Base-by-base conservation (phyloP, 1,140 invertebrate species). In the Archivesica marissinica region DNA sequence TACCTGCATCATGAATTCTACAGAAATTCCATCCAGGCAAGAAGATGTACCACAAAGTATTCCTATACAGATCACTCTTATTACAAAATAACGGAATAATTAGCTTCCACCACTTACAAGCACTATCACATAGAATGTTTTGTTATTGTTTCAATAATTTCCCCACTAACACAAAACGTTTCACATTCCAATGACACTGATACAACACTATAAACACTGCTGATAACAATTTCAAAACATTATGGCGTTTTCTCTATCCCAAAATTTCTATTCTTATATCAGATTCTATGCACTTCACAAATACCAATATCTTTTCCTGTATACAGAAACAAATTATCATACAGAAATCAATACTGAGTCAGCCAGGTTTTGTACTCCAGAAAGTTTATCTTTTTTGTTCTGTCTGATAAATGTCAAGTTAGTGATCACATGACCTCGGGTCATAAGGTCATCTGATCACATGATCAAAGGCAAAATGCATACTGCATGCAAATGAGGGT, bases 331-430 rank as follows among this genome's bases (percentile, higher is more conserved):
- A n/a, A n/a, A n/a, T n/a, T n/a, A n/a, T n/a, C n/a, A n/a, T n/a
- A 52, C 23, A 64, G 59, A 64, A 64, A 64, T 64, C 59, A 64
- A 64, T 64, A 64, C 30, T 30, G 33, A 59, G 30, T 64, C 38
- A 33, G 59, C 59, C 59, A 64, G 30, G 59, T 64, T 64, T 64
- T 64, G 30, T 64, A 64, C 54, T 28, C 54, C 17, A 30, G 54
- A 30, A 64, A 64, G 59, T 64, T 64, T 64, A 64, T 64, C 59
- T 64, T 64, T n/a, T 64, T 64, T 64, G 59, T 64, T 64, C 59
- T 64, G 59, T 64, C 59, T 35, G 38, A 64, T 64, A 64, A 64
- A 33, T 64, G 59, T 64, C 59, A 64, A 64, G 38, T 64, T 35
- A 35, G 30, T 35, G 25, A 64, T 64, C 59, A 64, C 59, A 64